phyloP scores from a whole-genome alignment of 2,113 vertebrate genomes.

The Reinhardtius hippoglossoides region DNA sequence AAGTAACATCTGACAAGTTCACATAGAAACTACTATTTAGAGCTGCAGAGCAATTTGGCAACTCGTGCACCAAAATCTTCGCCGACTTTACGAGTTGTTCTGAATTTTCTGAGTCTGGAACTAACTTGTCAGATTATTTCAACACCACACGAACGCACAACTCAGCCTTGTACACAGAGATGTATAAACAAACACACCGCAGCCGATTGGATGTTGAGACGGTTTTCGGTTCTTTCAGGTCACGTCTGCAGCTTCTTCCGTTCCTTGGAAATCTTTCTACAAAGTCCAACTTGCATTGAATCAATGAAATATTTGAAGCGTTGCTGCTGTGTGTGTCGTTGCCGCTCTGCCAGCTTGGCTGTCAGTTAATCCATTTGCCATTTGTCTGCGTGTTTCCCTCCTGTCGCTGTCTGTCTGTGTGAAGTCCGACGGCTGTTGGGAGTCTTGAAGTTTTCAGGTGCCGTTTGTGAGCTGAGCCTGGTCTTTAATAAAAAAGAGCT shows the following conservation, averaged over 20 bases:
- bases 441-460: conserved; percentile 74
- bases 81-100: too few relatives aligned
- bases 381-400: conserved; percentile 46
- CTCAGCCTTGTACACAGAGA: too few relatives aligned
- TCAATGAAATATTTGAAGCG: conserved; percentile 21
- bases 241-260: neutral
- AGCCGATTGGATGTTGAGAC: neutral
- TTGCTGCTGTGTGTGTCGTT: conserved; percentile 22
- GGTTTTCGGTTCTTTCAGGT: conserved; percentile 18
- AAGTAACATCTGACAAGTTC: neutral
- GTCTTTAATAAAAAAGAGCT: conserved; percentile 56
- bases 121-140: too few relatives aligned
- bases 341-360: conserved; percentile 44
- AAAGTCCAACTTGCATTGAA: conserved; percentile 8
- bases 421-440: conserved; percentile 62
- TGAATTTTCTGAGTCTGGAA: too few relatives aligned
- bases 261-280: conserved; percentile 5
- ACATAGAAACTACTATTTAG: neutral
- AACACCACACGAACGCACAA: too few relatives aligned
- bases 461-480: conserved; percentile 61
- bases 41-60: neutral
- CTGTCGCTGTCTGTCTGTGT: conserved; percentile 41
- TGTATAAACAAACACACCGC: too few relatives aligned
- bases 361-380: conserved; percentile 55
- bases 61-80: too few relatives aligned